A percentile compares a stretch with the other conserved stretches of the same genome.
These are phyloP conservation scores for Pseudorectes ferrugineus DNA, from an alignment of 2,113 vertebrate species.

Conservation along the genomic window DNA sequence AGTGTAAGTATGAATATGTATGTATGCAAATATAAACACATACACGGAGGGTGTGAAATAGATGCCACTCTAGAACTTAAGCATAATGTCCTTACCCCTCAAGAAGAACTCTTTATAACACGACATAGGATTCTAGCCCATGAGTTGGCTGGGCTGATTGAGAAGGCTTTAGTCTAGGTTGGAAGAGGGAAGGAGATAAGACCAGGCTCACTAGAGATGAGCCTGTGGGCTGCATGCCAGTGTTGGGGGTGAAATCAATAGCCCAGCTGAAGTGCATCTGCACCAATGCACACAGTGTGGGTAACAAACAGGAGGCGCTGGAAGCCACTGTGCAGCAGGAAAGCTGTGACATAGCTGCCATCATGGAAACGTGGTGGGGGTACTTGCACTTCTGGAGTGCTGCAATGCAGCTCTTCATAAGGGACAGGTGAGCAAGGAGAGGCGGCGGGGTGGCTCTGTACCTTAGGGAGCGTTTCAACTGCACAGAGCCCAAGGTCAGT, in stretches of 20 bases:
- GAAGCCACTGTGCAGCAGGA: not conserved
- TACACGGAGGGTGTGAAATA: not conserved
- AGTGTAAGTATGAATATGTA: not conserved
- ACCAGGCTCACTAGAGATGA: not conserved
- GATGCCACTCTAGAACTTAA: not conserved
- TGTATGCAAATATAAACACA: not conserved
- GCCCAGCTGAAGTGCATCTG: not conserved
- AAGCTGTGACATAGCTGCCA: not conserved
- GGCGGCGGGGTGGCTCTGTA: not conserved
- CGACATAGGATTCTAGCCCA: not conserved
- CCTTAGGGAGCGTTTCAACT: fast-evolving
- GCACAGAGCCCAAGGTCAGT: not conserved
- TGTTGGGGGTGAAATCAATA: fast-evolving
- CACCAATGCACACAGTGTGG: not conserved
- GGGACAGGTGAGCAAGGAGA: not conserved
- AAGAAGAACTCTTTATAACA: not conserved
- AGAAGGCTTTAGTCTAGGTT: not conserved
- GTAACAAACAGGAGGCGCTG: not conserved
- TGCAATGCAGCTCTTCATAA: not conserved
- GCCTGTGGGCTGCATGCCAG: not conserved
- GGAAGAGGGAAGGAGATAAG: not conserved
- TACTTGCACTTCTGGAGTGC: not conserved
- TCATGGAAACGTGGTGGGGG: no score
- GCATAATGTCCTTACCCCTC: not conserved
- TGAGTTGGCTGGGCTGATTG: not conserved